Base-by-base conservation (phyloP, 1,140 invertebrate genomes). In the Bombus cullumanus region DNA sequence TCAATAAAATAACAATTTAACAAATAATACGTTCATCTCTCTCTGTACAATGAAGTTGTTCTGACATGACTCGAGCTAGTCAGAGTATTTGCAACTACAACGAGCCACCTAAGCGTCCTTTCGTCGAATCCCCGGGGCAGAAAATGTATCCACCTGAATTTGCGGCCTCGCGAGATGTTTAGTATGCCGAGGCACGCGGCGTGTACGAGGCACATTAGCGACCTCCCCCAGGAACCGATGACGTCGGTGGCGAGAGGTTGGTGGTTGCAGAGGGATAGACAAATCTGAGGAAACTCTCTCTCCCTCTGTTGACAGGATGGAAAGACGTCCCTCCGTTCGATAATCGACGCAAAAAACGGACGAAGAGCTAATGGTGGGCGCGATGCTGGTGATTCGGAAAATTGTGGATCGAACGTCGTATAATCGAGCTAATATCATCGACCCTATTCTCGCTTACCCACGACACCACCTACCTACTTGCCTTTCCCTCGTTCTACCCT, bases 381-480 rank as follows among this genome's bases (percentile, higher is more conserved):
- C 89, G 91, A 90, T 92, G 86, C 81, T 78, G 88, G 89, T 91
- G 92, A 93, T 93, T 92, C 89, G 90, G 89, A 92, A 92, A 93
- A 93, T 93, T 91, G 92, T 91, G 87, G 85, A 92, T 92, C 90
- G 88, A 68, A 79, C 90, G 76, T 83, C 83, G 88, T 90, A 91
- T 91, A 92, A 93, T 93, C 92, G 90, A 83, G 81, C 90, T 93
- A 93, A 93, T 92, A 93, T 92, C 90, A 74, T 88, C 87, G 90
- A 87, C 73, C 86, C 77, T 80, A 88, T 84, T 90, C 82, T 69
- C 88, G 28, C 82, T 82, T 81, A 77, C 74, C 78, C 47, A 57
- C 74, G 75, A 68, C 47, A 86, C 75, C 66, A 31, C 59, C 59
- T 28, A 66, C n/a, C 64, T 15, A 68, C 66, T 37, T 39, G 18